Evolutionary conservation across 2,797 vertebrate species (phyloP), one percentile per base, ranked within the genome.

Genomic region (Melopsittacus undulatus): DNA sequence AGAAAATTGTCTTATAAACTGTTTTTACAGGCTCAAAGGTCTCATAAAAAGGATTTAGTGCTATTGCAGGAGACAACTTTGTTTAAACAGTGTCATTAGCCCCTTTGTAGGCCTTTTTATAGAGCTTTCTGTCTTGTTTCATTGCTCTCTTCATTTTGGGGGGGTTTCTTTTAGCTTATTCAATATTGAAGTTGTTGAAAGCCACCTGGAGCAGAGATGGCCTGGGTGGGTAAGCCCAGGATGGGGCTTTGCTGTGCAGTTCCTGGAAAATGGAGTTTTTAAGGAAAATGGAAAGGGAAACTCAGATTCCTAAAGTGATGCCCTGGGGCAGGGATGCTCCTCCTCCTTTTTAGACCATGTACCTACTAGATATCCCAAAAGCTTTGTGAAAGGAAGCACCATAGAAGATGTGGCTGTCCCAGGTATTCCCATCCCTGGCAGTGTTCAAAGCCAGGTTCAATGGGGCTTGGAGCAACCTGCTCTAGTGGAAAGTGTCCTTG

Each of bases 1-100:
- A 84, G 75, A 75, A 89, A 94, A 90, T 59, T 62, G 49, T 90
- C 75, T 92, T 92, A 75, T 86, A 81, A 94, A 94, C 48, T 49
- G 21, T 19, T 83, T 88, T 85, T 73, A 79, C 78, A 82, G 66
- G 62, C 86, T 89, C 83, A 74, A 87, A 94, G 79, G 67, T 87
- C 70, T 87, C 56, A 23, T 74, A 85, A 87, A 90, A 78, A 75
- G 75, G 76, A 72, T 82, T 79, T 70, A 93, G 46, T 51, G 3
- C 38, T 64, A 15, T 43, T 10, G 5, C 70, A 42, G 61, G 83
- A 74, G 89, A 72, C 83, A 64, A 59, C 57, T 72, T 66, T 79
- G 83, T 92, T 94, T 90, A 63, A 93, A 68, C 63, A 75, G 63
- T 20, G 54, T 45, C 95, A 78, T 92, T 78, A 87, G 67, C 43